Percentiles rank a stretch among this genome's conserved stretches.
These are phyloP conservation scores for Carapus acus DNA, from an alignment of 2,797 vertebrate species.

Conservation along the genomic window DNA sequence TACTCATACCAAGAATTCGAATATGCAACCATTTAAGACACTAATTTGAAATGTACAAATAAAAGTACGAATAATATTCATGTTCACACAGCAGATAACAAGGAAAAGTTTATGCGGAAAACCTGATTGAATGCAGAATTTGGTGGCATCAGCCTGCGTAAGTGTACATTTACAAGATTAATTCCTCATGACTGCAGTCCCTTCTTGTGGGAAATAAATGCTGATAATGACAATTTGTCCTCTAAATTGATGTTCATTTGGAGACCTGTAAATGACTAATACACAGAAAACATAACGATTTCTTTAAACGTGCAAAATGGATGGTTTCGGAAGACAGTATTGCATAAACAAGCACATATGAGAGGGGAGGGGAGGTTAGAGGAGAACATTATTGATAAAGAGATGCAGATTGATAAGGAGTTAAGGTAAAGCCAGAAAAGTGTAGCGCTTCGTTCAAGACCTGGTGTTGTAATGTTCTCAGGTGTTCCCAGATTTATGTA, in stretches of 20 bases:
- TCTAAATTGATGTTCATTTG: conserved; percentile 18
- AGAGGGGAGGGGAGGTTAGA: conserved; percentile 31
- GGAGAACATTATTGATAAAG: conserved; percentile 31
- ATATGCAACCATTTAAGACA: conserved; percentile 16
- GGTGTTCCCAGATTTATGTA: neutral
- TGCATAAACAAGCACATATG: neutral
- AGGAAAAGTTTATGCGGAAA: neutral
- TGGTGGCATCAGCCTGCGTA: conserved; percentile 33
- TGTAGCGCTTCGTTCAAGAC: conserved; percentile 6
- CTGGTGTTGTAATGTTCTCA: conserved; percentile 2
- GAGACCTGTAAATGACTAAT: conserved; percentile 21
- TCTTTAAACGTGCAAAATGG: conserved; percentile 46
- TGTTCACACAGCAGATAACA: neutral
- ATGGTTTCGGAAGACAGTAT: no score
- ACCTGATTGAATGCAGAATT: conserved; percentile 30
- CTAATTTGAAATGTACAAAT: no score
- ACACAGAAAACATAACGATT: conserved; percentile 40
- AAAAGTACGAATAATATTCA: no score
- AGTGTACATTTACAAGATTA: conserved; percentile 10
- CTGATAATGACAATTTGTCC: conserved; percentile 13
- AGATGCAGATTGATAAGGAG: conserved; percentile 9
- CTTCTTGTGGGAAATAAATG: conserved; percentile 20
- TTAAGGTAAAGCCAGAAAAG: conserved; percentile 15
- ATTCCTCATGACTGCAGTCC: conserved; percentile 30
- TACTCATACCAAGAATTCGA: conserved; percentile 43